Conservation (phyloP, 1,140 invertebrate genomes). For the Alviniconcha marisindica region DNA sequence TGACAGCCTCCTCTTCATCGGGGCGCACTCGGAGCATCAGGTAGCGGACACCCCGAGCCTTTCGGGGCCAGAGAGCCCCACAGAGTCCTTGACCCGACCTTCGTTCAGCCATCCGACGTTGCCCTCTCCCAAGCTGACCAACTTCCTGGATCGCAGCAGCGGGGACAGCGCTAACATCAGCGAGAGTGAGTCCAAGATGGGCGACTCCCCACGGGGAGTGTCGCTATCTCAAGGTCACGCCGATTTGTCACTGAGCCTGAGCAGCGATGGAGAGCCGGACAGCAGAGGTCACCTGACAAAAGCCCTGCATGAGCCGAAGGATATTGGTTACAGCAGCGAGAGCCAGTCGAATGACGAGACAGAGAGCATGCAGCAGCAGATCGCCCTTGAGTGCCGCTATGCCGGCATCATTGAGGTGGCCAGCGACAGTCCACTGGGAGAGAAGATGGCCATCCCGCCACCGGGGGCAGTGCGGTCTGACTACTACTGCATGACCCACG, state of each 20-base stretch:
- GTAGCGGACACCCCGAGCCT: constrained; percentile 32
- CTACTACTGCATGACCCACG: constrained; percentile 52
- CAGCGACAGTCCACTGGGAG: constrained; percentile 49
- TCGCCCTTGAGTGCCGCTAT: constrained; percentile 49
- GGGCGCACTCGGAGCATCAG: constrained; percentile 44
- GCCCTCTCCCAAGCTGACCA: constrained; percentile 22
- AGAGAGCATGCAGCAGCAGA: constrained; percentile 54
- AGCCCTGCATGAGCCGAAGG: constrained; percentile 56
- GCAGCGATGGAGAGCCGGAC: constrained; percentile 54
- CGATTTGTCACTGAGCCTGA: constrained; percentile 48
- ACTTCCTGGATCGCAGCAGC: constrained; percentile 55
- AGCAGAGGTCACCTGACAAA: constrained; percentile 40
- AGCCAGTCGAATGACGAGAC: constrained; percentile 74
- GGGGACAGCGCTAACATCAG: constrained; percentile 64
- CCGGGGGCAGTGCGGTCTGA: constrained; percentile 24
- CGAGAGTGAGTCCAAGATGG: constrained; percentile 63
- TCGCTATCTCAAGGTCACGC: neutral
- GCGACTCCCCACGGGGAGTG: constrained; percentile 46
- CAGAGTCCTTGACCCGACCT: neutral
- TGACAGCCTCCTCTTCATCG: constrained; percentile 56
- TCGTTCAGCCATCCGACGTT: neutral
- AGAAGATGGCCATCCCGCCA: constrained; percentile 42
- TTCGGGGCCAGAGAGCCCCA: constrained; percentile 16
- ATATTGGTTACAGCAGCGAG: constrained; percentile 75
- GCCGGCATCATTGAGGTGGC: constrained; percentile 50